Evolutionary conservation across 2,113 vertebrate species (phyloP), one percentile per base, ranked within the genome.

Genomic region (Forbesichthys papilliferus): DNA sequence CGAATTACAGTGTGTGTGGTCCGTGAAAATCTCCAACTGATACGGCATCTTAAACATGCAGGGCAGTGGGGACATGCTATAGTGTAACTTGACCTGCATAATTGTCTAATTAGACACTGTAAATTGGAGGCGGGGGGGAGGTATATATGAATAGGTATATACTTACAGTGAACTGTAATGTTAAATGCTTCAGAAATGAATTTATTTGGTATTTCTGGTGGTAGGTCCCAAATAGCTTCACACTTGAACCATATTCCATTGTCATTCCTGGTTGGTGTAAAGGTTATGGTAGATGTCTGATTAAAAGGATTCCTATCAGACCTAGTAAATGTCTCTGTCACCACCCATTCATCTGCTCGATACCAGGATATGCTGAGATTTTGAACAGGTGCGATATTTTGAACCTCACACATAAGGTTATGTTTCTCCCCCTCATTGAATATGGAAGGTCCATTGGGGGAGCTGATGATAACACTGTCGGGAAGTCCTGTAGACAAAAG

Each of bases 161-260:
- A 89, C 89, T 89, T 84, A 91, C 90, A 88, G 7, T 0, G 0
- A 65, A 92, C 78, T 51, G 59, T 61, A 4, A 85, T 5, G 0
- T 1, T 20, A 12, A 61, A 58, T 9, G 52, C 55, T 3, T 66
- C 5, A 53, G 73, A 80, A 27, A 57, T 14, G 10, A 1, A 48
- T 0, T 65, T 6, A 0, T 14, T 49, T n/a, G 79, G 74, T 1
- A 77, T 81, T 5, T 59, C 36, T 12, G 81, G 34, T 0, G 1
- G 55, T 57, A 94, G 81, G 77, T 93, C 69, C 66, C 94, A 84
- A 11, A 81, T 13, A 0, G 79, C 82, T 46, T 66, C 83, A 60
- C 93, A 94, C 14, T 75, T 88, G 69, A 93, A 14, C 0, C 5
- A 68, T 61, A 65, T 65, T 9, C 80, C 68, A 0, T 88, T 0